A percentile compares a stretch with the other conserved stretches of the same genome.
phyloP scores from a whole-genome alignment of 2,113 vertebrate species.

The Alexandromys fortis region DNA sequence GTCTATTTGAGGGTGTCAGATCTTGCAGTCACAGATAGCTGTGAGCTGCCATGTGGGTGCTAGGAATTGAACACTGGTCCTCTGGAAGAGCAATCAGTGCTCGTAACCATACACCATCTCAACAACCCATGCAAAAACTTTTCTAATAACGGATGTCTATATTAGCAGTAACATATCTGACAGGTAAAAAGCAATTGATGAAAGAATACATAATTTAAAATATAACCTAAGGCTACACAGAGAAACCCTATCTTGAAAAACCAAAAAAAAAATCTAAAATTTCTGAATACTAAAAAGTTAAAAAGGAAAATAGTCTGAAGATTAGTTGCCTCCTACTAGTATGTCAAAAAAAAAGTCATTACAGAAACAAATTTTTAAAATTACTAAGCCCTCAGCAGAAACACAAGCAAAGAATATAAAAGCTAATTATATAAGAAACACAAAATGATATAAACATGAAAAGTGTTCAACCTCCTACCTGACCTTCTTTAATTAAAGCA shows the following conservation, averaged over 20 bases:
- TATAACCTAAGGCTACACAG: background rate
- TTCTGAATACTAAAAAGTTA: background rate
- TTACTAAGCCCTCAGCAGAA: conserved; percentile 46
- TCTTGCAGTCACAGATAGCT: too few species aligned
- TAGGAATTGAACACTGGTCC: too few species aligned
- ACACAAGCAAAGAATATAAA: conserved; percentile 48
- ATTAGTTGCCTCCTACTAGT: background rate
- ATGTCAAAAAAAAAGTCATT: conserved; percentile 61
- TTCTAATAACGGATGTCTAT: conserved; percentile 3
- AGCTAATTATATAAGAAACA: conserved; percentile 67
- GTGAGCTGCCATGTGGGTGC: too few species aligned
- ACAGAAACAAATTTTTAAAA: conserved; percentile 56
- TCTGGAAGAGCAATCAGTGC: too few species aligned
- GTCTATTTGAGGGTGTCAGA: too few species aligned
- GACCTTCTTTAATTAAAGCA: conserved; percentile 74
- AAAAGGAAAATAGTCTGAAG: background rate
- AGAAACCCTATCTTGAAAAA: background rate
- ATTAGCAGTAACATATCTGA: conserved; percentile 13
- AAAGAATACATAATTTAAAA: background rate
- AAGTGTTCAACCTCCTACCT: conserved; percentile 56
- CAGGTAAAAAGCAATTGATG: conserved; percentile 17
- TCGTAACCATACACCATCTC: too few species aligned
- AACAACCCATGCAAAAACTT: conserved; percentile 3
- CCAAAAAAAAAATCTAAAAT: background rate
- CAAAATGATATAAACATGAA: conserved; percentile 63